Base-by-base conservation (phyloP, 2,113 vertebrate species). In the Mormyrus iriodes region DNA sequence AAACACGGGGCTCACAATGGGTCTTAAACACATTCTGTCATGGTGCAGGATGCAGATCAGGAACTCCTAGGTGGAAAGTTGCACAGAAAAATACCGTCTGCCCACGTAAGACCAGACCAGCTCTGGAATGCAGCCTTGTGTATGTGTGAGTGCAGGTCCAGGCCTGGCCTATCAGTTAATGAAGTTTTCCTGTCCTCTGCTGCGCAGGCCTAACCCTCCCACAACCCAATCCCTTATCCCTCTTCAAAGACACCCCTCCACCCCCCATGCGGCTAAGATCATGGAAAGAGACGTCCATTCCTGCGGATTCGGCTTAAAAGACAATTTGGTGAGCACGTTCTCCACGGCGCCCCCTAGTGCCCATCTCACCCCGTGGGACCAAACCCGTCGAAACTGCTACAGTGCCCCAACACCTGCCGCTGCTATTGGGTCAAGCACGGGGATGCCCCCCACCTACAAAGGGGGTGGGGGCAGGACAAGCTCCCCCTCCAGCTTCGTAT, bases 401-500 rank as follows among this genome's bases (percentile, higher is more conserved):
- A 87, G 83, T 3, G 51, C 86, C 87, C 53, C 6, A 24, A 0
- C 87, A 88, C 90, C 93, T 92, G 83, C 39, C 3, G 13, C 89
- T 55, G 46, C 86, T 0, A 7, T 21, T 87, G 93, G 94, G 92
- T 93, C 90, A 93, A 93, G 82, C 83, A 15, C 52, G 55, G 65
- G 79, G 88, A 89, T 88, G 87, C 42, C 53, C 35, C 61, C 58
- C 61, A 69, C n/a, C 61, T 27, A 31, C 61, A 69, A 69, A 69
- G 58, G 85, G 61, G 21, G 85, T 46, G 35, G 90, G 89, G 91
- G 88, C 69, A 87, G 89, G 90, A 91, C 91, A 89, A 88, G 90
- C 87, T 91, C 91, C 88, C 91, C 10, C 90, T 93, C 93, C 92
- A 93, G 91, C 93, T 92, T 93, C 90, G 93, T 94, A 93, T 96